Base-by-base conservation (phyloP, 1,140 invertebrate species). In the Brachionus rubens region DNA sequence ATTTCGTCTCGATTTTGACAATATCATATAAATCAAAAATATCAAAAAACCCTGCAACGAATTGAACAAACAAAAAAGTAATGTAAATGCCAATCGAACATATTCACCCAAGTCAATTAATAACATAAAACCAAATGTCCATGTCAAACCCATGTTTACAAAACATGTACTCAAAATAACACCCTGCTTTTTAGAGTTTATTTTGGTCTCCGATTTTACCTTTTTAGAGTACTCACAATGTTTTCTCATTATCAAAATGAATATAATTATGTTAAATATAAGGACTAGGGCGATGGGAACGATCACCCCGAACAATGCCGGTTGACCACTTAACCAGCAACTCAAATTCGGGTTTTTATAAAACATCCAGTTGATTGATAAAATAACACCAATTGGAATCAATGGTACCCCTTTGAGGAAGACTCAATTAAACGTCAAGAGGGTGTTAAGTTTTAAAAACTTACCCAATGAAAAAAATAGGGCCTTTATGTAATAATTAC, bases 11-110 rank as follows among this genome's bases (percentile, higher is more conserved):
- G 68, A 50, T 72, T 72, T 72, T 0, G 68, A 72, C 19, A 72
- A 6, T 19, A 72, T 28, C 10, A 50, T 52, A 33, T 72, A 72
- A 19, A 72, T 33, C 7, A 54, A 72, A 72, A 72, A 72, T 0
- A 72, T 72, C 10, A 72, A 72, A 16, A 72, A 72, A 50, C 68
- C 68, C 14, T 72, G 68, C 19, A 72, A 50, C 19, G 68, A 47
- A 50, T 72, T 72, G 28, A 72, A 72, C 10, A 72, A 33, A 30
- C 68, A 72, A 52, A 72, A 72, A 12, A 72, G 6, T 14, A 72
- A 30, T 14, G 68, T 19, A 7, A 72, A 50, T 26, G 28, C 36
- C 14, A 41, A 40, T 26, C 36, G 19, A 1, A 26, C 3, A 50
- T 50, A 50, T 72, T 72, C 68, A 26, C 36, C 68, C 28, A 72